These are phyloP conservation scores for Rhinogobius similis DNA, from an alignment of 2,113 vertebrate genomes.

Conservation along the genomic window DNA sequence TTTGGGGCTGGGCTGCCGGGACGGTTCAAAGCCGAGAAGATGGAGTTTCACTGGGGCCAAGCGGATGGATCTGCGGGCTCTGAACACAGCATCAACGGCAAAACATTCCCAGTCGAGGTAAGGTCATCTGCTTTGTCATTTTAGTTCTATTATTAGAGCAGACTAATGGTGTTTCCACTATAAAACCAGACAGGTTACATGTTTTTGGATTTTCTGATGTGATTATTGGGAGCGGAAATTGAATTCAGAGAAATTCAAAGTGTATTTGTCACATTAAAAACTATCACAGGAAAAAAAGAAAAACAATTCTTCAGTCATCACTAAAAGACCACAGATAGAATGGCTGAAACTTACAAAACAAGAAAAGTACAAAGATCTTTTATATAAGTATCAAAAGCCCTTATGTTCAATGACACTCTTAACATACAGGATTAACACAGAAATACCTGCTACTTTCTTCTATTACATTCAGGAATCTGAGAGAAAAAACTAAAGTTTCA, in stretches of 20 bases:
- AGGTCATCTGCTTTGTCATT: conserved; percentile 34
- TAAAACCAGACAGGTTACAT: neutral
- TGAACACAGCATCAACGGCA: conserved; percentile 94
- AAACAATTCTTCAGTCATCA: no score
- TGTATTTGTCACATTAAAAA: neutral
- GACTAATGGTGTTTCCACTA: neutral
- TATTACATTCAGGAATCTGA: neutral
- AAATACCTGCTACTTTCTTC: no score
- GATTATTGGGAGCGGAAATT: no score
- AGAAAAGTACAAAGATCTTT: no score
- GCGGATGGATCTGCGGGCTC: conserved; percentile 93
- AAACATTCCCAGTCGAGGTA: conserved; percentile 93
- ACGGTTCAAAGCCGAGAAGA: conserved; percentile 97
- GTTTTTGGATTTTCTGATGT: neutral
- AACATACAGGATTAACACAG: no score
- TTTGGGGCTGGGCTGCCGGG: conserved; percentile 92
- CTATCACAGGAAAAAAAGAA: neutral
- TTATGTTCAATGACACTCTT: no score
- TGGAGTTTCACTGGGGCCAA: conserved; percentile 99
- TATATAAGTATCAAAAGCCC: no score
- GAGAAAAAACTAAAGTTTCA: neutral
- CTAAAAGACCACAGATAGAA: no score
- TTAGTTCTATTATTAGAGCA: neutral
- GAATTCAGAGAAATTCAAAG: no score
- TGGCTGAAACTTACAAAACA: no score